phyloP scores from a whole-genome alignment of 2,888 invertebrate species.

The Leucoma salicis region DNA sequence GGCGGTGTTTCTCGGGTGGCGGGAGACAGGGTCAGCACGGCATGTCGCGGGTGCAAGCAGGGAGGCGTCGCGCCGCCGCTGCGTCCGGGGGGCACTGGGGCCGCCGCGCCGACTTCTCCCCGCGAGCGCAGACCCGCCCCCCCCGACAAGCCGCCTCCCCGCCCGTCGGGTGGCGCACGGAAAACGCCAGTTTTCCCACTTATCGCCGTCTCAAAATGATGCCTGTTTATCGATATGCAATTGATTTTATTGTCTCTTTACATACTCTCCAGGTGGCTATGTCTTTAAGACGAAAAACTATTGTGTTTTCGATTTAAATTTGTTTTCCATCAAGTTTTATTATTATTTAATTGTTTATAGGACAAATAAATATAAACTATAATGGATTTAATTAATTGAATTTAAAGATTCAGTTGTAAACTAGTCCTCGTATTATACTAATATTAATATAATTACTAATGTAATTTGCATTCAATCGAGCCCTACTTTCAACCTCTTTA shows the following conservation, averaged over 20 bases:
- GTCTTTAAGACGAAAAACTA: background rate
- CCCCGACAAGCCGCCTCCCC: conserved; percentile 43
- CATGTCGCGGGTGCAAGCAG: conserved; percentile 72
- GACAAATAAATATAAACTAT: too few species aligned
- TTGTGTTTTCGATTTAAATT: conserved; percentile 5
- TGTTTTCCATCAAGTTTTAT: too few species aligned
- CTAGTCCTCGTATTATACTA: too few species aligned
- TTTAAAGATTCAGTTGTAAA: too few species aligned
- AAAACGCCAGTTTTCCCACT: conserved; percentile 77
- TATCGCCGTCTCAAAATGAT: conserved; percentile 52
- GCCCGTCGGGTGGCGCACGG: conserved; percentile 52
- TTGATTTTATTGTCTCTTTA: conserved; percentile 46
- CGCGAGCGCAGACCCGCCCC: conserved; percentile 37
- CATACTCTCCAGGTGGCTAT: background rate
- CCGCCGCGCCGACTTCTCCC: conserved; percentile 42
- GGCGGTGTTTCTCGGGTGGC: conserved; percentile 71
- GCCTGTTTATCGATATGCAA: conserved; percentile 48
- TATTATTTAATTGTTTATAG: too few species aligned
- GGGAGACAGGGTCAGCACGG: conserved; percentile 67
- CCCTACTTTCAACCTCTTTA: conserved; percentile 2
- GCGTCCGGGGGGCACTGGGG: conserved; percentile 77
- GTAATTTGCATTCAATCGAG: conserved; percentile 17
- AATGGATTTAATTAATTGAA: too few species aligned
- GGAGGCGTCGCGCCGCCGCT: conserved; percentile 79
- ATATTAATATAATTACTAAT: background rate